These are phyloP conservation scores for Alaudala cheleensis DNA, from an alignment of 2,113 vertebrate genomes.

Conservation along the genomic window DNA sequence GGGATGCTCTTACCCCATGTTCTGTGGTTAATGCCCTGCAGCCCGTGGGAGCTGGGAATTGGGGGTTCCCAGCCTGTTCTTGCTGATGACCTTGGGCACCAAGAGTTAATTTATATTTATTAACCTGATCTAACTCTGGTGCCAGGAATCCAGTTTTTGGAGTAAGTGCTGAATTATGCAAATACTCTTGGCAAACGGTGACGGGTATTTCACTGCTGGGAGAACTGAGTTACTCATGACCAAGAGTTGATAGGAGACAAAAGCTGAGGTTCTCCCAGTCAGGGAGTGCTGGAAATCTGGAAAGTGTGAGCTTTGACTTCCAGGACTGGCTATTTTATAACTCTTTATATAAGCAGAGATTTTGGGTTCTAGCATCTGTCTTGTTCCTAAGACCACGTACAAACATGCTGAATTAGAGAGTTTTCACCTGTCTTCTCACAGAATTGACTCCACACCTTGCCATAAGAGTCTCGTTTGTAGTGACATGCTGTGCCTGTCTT, in stretches of 20 bases:
- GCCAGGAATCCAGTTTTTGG: constrained; percentile 26
- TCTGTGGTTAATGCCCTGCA: accelerated
- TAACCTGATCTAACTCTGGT: not conserved
- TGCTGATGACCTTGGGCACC: not conserved
- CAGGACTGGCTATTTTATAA: not conserved
- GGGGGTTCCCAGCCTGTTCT: not conserved
- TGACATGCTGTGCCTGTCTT: constrained; percentile 70
- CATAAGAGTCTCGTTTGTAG: constrained; percentile 55
- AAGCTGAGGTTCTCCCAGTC: not conserved
- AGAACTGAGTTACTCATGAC: not conserved
- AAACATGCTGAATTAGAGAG: constrained; percentile 67
- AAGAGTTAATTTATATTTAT: not conserved
- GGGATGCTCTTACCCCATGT: accelerated
- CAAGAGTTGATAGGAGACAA: not conserved
- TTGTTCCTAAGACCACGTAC: constrained; percentile 26
- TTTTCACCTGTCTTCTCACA: constrained; percentile 74
- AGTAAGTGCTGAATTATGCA: not conserved
- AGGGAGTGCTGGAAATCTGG: not conserved
- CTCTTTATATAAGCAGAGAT: not conserved
- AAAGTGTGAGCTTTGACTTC: not conserved
- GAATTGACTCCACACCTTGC: constrained; percentile 56
- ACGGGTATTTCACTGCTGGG: accelerated
- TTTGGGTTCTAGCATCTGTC: constrained; percentile 47
- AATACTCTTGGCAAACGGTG: not conserved
- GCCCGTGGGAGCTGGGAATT: not conserved